Evolutionary conservation across 2,888 invertebrate species (phyloP).

Genomic region (Fabriciana adippe): DNA sequence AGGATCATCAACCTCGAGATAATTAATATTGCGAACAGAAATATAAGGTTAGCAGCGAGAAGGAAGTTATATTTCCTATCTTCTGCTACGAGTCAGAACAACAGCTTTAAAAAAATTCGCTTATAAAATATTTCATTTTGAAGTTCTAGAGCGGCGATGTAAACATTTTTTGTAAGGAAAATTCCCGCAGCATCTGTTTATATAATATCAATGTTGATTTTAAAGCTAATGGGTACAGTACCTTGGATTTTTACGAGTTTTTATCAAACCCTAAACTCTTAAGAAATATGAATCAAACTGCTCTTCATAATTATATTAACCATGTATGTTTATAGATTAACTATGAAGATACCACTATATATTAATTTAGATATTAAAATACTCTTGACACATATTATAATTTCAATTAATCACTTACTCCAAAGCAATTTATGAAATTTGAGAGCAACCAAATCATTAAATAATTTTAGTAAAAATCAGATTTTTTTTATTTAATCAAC

Average conservation of each 20-base stretch:
- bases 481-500: too few species aligned
- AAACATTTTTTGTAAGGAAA: conserved; percentile 15
- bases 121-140: conserved; percentile 28
- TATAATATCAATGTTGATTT: conserved; percentile 17
- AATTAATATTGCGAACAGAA: conserved; percentile 32
- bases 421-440: too few species aligned
- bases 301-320: too few species aligned
- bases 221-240: conserved; percentile 1
- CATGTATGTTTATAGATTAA: too few species aligned
- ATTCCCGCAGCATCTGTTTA: conserved; percentile 12
- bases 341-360: too few species aligned
- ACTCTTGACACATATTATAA: too few species aligned
- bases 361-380: too few species aligned
- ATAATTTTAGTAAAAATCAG: too few species aligned
- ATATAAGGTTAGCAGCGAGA: conserved; percentile 27
- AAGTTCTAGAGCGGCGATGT: conserved; percentile 16
- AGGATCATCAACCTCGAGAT: conserved; percentile 35
- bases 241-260: conserved; percentile 11
- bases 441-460: too few species aligned
- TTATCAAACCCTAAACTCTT: background rate
- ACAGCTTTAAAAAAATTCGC: conserved; percentile 26
- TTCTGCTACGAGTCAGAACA: conserved; percentile 24
- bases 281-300: background rate
- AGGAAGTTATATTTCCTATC: conserved; percentile 35
- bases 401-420: too few species aligned